Percentiles rank a stretch among this genome's conserved stretches.
Conservation (phyloP, 2,888 invertebrate genomes). For the Stenurella melanura region DNA sequence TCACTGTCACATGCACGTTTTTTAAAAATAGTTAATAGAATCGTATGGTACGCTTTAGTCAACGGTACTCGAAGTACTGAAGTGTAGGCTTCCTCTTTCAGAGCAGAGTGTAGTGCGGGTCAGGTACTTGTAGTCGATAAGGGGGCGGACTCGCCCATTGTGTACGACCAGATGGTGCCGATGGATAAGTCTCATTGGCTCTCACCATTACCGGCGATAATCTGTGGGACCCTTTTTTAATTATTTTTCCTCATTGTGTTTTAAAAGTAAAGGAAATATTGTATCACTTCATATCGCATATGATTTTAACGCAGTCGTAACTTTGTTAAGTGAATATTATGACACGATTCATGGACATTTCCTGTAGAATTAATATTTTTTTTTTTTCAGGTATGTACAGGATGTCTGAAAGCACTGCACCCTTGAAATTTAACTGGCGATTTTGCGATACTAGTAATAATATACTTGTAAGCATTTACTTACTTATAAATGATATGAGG, state of each 20-base stretch:
- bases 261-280: background rate
- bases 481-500: no score
- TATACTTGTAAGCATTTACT: no score
- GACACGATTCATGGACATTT: background rate
- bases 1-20: slow-evolving; percentile 38
- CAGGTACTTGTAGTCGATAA: slow-evolving; percentile 48
- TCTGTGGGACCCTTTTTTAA: background rate
- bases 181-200: background rate
- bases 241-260: background rate
- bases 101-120: slow-evolving; percentile 54
- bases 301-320: background rate
- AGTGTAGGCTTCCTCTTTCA: slow-evolving; percentile 47
- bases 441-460: no score
- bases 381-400: no score
- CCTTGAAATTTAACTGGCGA: no score
- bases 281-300: background rate
- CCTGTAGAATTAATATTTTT: background rate
- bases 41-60: slow-evolving; percentile 14
- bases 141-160: slow-evolving; percentile 44
- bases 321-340: background rate
- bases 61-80: slow-evolving; percentile 42
- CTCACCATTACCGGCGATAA: background rate
- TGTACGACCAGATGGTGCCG: background rate
- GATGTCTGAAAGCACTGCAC: no score
- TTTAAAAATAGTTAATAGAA: background rate